Evolutionary conservation across 2,888 invertebrate genomes (phyloP), one percentile per base, ranked within the genome.

Genomic region (Lithophane socia): DNA sequence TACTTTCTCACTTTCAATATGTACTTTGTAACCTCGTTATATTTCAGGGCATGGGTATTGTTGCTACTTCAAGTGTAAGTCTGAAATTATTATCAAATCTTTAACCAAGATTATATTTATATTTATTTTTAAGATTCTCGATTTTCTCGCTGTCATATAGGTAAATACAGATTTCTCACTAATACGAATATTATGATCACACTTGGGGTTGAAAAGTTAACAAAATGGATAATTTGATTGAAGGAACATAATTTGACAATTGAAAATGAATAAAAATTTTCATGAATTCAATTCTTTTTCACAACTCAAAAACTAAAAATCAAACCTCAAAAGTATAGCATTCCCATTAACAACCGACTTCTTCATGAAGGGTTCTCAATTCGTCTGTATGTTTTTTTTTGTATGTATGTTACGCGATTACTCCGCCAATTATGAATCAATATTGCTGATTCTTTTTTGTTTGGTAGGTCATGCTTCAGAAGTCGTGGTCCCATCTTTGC

Each of bases 61-160:
- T 83, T 10, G 73, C 91, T 12, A 81, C 73, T 52, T 80, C 92
- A n/a, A 86, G 77, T 70, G 92, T 91, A 80, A 87, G 91, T 91
- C 37, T 44, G 24, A 44, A 42, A 69, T n/a, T 42, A 42, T 24
- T 69, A 42, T 18, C 1, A 21, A 29, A 29, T 21, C 7, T 18
- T 47, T 37, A 37, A 37, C 37, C 37, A 37, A 42, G 8, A 0
- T 42, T 42, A 29, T 29, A 4, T 16, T 42, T 42, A 29, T 29
- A 4, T 16, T 47, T 63, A 37, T 61, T 29, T 29, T 58, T 58
- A 7, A 21, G 18, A 3, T 12, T 61, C 37, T 9, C n/a, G 4
- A 13, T 16, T 42, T n/a, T 65, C 8, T 13, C 44, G 5, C n/a
- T 24, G 24, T 47, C 18, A 47, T 66, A 1, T 29, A 29, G 29